A percentile compares a stretch with the other conserved stretches of the same genome.
Conservation (phyloP, 2,888 invertebrate species). For the Lasioglossum oenotherae region DNA sequence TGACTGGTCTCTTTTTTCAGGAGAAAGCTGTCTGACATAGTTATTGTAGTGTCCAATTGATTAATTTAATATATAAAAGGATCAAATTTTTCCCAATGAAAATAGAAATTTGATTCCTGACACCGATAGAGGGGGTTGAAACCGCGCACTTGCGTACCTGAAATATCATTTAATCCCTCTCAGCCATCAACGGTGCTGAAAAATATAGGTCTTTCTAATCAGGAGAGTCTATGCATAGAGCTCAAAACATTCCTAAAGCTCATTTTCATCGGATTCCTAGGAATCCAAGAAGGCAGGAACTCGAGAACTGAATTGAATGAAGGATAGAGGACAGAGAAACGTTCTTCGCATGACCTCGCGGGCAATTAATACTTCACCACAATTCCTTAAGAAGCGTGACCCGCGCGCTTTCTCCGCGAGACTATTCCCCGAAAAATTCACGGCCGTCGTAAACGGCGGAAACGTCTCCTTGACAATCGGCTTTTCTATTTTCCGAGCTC, state of each 20-base stretch:
- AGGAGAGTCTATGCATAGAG: no score
- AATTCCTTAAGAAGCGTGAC: not conserved
- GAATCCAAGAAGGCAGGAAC: not conserved
- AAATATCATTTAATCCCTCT: no score
- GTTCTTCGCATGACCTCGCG: not conserved
- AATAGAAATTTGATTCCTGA: no score
- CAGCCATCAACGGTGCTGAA: no score
- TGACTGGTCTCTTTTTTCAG: no score
- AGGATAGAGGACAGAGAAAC: not conserved
- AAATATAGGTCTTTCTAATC: not conserved
- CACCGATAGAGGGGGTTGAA: no score
- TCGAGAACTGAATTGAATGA: not conserved
- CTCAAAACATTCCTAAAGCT: no score
- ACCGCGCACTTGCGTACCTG: no score
- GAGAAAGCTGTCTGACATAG: no score
- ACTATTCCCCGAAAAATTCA: not conserved
- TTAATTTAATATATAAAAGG: no score
- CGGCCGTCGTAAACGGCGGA: not conserved
- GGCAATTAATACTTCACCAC: not conserved
- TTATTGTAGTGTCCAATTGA: no score
- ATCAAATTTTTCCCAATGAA: no score
- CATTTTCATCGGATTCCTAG: not conserved
- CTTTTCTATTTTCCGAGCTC: constrained; percentile 22
- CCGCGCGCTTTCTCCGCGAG: not conserved
- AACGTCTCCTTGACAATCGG: not conserved